Percentiles rank a stretch among this genome's conserved stretches.
These are phyloP conservation scores for Paramormyrops kingsleyae DNA, from an alignment of 2,113 vertebrate species.

Conservation along the genomic window DNA sequence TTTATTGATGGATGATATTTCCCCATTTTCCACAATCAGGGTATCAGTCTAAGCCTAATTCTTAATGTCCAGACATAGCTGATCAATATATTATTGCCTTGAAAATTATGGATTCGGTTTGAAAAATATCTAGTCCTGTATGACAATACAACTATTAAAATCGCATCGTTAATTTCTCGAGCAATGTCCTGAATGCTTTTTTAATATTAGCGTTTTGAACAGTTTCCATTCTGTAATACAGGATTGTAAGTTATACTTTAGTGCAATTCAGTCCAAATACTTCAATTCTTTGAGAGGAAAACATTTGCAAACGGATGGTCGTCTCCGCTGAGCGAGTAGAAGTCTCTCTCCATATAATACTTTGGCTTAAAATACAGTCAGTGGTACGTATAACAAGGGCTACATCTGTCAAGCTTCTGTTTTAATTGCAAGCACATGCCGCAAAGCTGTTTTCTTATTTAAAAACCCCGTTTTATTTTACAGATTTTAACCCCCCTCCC, in stretches of 20 bases:
- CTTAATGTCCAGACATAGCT: constrained; percentile 87
- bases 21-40: constrained; percentile 85
- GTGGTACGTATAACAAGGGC: constrained; percentile 71
- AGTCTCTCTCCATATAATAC: constrained; percentile 71
- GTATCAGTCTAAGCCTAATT: constrained; percentile 89
- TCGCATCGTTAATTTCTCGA: constrained; percentile 75
- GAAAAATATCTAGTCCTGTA: constrained; percentile 79
- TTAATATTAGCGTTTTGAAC: constrained; percentile 74
- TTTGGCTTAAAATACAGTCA: constrained; percentile 86
- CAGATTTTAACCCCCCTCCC: constrained; percentile 71
- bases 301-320: constrained; percentile 75
- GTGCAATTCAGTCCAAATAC: constrained; percentile 90
- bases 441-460: constrained; percentile 71
- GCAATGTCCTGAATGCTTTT: constrained; percentile 74
- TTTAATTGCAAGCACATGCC: constrained; percentile 89
- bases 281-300: constrained; percentile 63
- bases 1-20: constrained; percentile 84
- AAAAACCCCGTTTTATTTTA: constrained; percentile 70
- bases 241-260: constrained; percentile 83
- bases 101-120: constrained; percentile 84
- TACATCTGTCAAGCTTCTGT: constrained; percentile 80
- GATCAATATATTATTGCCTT: constrained; percentile 88
- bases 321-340: constrained; percentile 69
- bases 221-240: constrained; percentile 71
- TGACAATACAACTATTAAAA: constrained; percentile 83